phyloP scores from a whole-genome alignment of 2,113 vertebrate genomes.

The Notothenia coriiceps region DNA sequence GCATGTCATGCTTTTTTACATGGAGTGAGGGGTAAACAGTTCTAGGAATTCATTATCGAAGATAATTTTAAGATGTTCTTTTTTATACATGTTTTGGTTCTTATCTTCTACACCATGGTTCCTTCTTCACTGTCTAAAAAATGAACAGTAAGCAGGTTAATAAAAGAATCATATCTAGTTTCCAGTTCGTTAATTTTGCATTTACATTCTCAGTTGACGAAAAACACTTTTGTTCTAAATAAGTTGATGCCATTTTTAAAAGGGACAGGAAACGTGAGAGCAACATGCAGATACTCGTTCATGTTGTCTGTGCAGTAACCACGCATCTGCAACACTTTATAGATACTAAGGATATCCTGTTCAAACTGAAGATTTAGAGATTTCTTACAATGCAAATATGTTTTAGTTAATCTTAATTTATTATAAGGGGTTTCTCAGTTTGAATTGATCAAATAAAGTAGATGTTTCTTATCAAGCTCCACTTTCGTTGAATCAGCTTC shows the following conservation, averaged over 20 bases:
- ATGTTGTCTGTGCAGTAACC: background rate
- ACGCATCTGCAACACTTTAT: too few species aligned
- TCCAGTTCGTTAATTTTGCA: too few species aligned
- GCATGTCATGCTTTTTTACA: too few species aligned
- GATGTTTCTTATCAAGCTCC: too few species aligned
- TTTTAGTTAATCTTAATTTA: background rate
- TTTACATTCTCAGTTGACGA: too few species aligned
- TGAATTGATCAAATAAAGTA: background rate
- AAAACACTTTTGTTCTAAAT: background rate
- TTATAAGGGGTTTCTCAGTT: background rate
- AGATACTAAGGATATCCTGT: background rate
- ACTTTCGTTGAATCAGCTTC: too few species aligned
- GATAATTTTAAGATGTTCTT: too few species aligned
- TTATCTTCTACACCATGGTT: background rate
- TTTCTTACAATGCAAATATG: too few species aligned
- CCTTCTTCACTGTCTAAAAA: background rate
- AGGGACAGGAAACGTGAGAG: background rate
- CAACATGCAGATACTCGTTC: too few species aligned
- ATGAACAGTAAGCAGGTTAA: background rate
- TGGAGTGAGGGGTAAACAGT: too few species aligned
- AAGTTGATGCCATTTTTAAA: background rate
- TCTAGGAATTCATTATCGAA: too few species aligned
- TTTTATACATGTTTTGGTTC: background rate
- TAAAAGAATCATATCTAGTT: background rate
- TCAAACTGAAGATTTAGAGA: too few species aligned